A percentile compares a stretch with the other conserved stretches of the same genome.
Conservation (phyloP, 2,797 vertebrate genomes). For the Hoplostethus mediterraneus region DNA sequence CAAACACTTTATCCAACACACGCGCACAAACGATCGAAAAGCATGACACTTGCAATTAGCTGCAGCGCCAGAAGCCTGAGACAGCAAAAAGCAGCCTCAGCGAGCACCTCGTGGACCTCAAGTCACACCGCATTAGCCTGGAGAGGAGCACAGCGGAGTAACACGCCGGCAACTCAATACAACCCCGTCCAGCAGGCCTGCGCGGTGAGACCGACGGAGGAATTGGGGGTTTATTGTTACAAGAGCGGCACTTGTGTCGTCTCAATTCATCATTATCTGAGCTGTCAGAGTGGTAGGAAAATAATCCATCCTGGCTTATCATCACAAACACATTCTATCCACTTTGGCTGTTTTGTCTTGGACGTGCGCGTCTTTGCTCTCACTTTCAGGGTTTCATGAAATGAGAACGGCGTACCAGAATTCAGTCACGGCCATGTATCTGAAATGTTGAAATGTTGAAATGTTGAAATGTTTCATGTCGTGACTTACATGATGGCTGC, state of each 20-base stretch:
- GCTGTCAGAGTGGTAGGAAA: conserved; percentile 61
- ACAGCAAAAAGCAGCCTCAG: conserved; percentile 62
- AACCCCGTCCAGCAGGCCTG: conserved; percentile 29
- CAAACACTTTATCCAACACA: not conserved
- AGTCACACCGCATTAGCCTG: conserved; percentile 62
- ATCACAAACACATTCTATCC: conserved; percentile 66
- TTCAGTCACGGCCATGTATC: not conserved
- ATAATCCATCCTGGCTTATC: conserved; percentile 69
- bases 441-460: conserved; percentile 33
- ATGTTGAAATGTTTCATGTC: conserved; percentile 42
- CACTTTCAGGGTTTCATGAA: conserved; percentile 46
- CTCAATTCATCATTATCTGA: conserved; percentile 63
- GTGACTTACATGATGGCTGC: conserved; percentile 18
- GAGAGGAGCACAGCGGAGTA: conserved; percentile 41
- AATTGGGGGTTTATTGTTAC: conserved; percentile 61
- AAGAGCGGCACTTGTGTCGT: conserved; percentile 57
- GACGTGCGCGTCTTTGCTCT: conserved; percentile 29
- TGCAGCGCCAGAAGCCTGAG: conserved; percentile 59
- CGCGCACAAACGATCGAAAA: conserved; percentile 29
- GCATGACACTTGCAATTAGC: conserved; percentile 68
- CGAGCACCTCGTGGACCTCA: conserved; percentile 45
- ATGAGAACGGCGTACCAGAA: conserved; percentile 38
- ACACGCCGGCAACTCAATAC: conserved; percentile 54
- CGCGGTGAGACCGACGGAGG: conserved; percentile 33
- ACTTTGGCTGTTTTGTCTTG: conserved; percentile 20